These are phyloP conservation scores for Galleria mellonella DNA, from an alignment of 1,140 invertebrate species.

Conservation along the genomic window DNA sequence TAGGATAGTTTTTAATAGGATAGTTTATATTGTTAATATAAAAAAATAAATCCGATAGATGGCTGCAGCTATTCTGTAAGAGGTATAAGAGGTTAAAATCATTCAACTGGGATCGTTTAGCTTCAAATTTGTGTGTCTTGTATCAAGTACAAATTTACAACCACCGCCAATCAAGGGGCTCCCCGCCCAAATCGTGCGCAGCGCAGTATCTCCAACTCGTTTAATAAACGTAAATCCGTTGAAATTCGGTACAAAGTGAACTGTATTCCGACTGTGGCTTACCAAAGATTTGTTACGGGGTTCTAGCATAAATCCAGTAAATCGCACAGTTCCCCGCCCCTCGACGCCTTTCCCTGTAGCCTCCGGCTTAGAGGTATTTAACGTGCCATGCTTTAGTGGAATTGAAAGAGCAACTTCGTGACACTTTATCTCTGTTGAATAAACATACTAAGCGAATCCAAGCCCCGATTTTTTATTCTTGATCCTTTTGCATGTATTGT, in stretches of 20 bases:
- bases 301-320: slow-evolving; percentile 43
- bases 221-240: slow-evolving; percentile 45
- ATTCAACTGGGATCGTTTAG: no score
- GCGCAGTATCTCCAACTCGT: slow-evolving; percentile 1
- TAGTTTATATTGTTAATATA: no score
- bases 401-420: slow-evolving; percentile 27
- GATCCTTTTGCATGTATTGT: no score
- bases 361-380: slow-evolving; percentile 22
- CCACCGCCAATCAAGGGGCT: no score
- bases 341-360: slow-evolving; percentile 18
- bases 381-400: slow-evolving; percentile 22
- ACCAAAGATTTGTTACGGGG: slow-evolving; percentile 59
- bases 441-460: not conserved
- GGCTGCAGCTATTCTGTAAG: no score
- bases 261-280: slow-evolving; percentile 54
- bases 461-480: not conserved
- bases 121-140: no score
- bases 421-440: slow-evolving; percentile 24
- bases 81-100: no score
- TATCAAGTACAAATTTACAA: no score
- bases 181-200: no score
- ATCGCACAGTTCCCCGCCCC: slow-evolving; percentile 27
- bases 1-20: no score
- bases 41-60: no score
- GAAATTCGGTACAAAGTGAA: slow-evolving; percentile 40